These are phyloP conservation scores for Planiliza haematocheilus DNA, from an alignment of 2,113 vertebrate species.

Conservation along the genomic window DNA sequence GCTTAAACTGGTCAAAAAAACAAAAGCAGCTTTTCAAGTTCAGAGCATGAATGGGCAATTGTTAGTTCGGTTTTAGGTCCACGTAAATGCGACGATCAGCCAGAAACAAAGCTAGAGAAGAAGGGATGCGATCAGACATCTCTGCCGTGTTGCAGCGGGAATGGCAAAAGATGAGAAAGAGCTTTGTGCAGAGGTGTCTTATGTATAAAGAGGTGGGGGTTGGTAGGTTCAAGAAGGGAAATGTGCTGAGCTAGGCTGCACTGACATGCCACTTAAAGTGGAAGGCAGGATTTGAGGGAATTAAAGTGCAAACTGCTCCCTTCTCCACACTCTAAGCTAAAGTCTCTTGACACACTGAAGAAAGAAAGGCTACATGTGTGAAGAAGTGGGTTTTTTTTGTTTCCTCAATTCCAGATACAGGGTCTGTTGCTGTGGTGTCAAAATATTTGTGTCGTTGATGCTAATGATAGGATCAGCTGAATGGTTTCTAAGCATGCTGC, in stretches of 20 bases:
- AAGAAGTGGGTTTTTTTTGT: not conserved
- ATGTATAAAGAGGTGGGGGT: constrained; percentile 14
- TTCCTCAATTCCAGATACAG: not conserved
- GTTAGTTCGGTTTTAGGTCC: not conserved
- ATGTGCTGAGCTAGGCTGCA: constrained; percentile 40
- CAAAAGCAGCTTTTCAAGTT: not conserved
- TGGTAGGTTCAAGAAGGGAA: constrained; percentile 18
- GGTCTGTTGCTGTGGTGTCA: constrained; percentile 23
- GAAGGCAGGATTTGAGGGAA: constrained; percentile 46
- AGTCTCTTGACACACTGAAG: constrained; percentile 24
- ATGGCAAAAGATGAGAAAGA: not conserved
- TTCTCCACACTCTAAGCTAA: constrained; percentile 26
- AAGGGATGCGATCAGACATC: not conserved
- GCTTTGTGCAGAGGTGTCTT: constrained; percentile 21
- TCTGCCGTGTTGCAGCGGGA: not conserved
- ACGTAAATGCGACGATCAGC: not conserved
- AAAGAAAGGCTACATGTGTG: constrained; percentile 17
- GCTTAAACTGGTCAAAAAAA: not conserved
- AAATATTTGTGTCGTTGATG: constrained; percentile 30
- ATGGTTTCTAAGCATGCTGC: not conserved
- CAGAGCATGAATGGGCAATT: not conserved
- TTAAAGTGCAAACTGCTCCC: constrained; percentile 46
- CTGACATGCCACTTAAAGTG: constrained; percentile 29
- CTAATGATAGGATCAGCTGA: not conserved
- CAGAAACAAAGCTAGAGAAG: not conserved